A percentile compares a stretch with the other conserved stretches of the same genome.
Conservation (phyloP, 30 jellyfish, hydroid and myxozoan species). For the Chrysaora quinquecirrha region DNA sequence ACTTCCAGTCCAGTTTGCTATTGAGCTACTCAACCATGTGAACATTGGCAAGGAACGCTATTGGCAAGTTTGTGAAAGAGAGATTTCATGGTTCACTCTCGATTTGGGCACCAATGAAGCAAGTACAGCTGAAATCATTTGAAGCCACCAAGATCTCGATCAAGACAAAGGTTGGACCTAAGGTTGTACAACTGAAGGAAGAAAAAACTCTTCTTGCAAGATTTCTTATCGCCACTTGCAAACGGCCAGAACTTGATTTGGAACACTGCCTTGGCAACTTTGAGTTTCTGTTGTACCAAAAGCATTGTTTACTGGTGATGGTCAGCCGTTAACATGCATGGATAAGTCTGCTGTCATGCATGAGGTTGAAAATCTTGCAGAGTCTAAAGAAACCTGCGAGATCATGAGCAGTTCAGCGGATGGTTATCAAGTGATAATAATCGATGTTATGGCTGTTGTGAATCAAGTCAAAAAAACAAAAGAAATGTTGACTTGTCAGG, state of each 20-base stretch:
- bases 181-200: slow-evolving; percentile 17
- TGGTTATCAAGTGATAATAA: background rate
- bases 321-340: background rate
- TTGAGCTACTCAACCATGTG: background rate
- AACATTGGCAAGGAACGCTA: background rate
- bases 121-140: background rate
- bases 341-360: slow-evolving; percentile 15
- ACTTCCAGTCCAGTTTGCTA: background rate
- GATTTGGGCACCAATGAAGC: background rate
- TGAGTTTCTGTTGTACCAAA: slow-evolving; percentile 21
- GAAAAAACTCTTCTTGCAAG: slow-evolving; percentile 11
- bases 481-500: too few species aligned
- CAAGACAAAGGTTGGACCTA: slow-evolving; percentile 16
- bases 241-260: slow-evolving; percentile 29
- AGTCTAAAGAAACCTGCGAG: too few species aligned
- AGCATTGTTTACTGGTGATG: slow-evolving; percentile 4
- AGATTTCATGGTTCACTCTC: background rate
- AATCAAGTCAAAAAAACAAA: slow-evolving; percentile 36
- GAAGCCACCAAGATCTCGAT: slow-evolving; percentile 6
- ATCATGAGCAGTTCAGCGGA: too few species aligned
- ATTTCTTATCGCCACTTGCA: slow-evolving; percentile 22
- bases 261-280: slow-evolving; percentile 4
- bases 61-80: background rate
- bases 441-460: slow-evolving; percentile 53
- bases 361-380: background rate